A percentile compares a stretch with the other conserved stretches of the same genome.
Evolutionary conservation across 2,888 invertebrate species (phyloP).

Genomic region (Platynereis dumerilii): DNA sequence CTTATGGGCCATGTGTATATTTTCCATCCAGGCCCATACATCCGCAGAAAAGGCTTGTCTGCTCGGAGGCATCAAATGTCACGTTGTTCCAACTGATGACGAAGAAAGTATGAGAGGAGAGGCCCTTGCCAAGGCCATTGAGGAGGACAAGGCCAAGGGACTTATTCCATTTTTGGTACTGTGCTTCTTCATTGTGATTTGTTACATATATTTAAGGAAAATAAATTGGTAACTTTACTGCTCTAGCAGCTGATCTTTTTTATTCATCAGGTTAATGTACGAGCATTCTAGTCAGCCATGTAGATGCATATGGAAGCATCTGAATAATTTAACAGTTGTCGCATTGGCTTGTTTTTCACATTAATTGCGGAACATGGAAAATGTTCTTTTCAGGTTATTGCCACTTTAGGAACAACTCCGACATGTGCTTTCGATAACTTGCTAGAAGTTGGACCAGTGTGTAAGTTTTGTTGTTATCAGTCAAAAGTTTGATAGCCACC

Average conservation of each 20-base stretch:
- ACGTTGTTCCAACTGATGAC: slow-evolving; percentile 49
- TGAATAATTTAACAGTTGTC: no score
- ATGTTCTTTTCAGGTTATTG: slow-evolving; percentile 81
- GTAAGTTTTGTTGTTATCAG: slow-evolving; percentile 63
- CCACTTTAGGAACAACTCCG: slow-evolving; percentile 94
- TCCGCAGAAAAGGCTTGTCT: slow-evolving; percentile 60
- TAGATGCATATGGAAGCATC: no score
- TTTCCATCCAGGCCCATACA: slow-evolving; percentile 64
- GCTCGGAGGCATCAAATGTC: slow-evolving; percentile 54
- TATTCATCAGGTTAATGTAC: no score
- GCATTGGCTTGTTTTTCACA: no score
- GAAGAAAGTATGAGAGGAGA: slow-evolving; percentile 46
- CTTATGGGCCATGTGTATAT: no score
- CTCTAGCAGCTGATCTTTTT: no score
- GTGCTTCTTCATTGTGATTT: no score
- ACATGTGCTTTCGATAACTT: slow-evolving; percentile 95
- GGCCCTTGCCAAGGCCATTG: slow-evolving; percentile 47
- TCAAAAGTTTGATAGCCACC: no score
- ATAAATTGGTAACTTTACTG: no score
- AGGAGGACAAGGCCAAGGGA: slow-evolving; percentile 53
- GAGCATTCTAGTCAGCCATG: no score
- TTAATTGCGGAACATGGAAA: no score
- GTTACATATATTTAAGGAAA: no score
- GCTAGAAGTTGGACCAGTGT: slow-evolving; percentile 71
- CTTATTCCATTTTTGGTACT: slow-evolving; percentile 62